Evolutionary conservation across 2,797 vertebrate genomes (phyloP), one percentile per base, ranked within the genome.

Genomic region (Anisognathus igniventris): DNA sequence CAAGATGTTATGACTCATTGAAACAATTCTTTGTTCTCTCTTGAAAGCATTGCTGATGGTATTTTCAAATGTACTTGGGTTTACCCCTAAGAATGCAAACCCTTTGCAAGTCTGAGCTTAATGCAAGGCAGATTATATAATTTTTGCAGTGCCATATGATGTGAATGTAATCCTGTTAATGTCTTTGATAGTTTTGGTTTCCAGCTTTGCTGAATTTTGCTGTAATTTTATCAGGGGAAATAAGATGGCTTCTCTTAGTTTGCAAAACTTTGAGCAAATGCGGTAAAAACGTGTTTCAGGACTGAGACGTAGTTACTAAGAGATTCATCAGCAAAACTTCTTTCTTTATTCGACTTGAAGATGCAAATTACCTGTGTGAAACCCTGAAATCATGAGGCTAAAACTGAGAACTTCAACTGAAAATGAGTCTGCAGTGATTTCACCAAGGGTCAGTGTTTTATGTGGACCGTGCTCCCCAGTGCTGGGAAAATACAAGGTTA

Each of bases 1-100:
- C 83, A 96, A 96, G 95, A 91, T 92, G 35, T 96, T 97, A 95
- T 97, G 97, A 98, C 83, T 97, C 95, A 95, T 89, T 96, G 17
- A 47, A 96, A 92, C 81, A 95, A 97, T 95, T 96, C 96, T 97
- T 98, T 97, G 97, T 98, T 98, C 96, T 86, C 79, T 87, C 76
- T 87, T 97, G 90, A 97, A 98, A 97, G 90, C 39, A 28, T 61
- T 90, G 65, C 72, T 87, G 81, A 88, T 95, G 78, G 57, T 84
- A 88, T 97, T 98, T 97, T 96, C 75, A 96, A 96, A 96, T 93
- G 88, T 88, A 50, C 60, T 92, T 90, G 44, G 66, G 89, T 84
- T 96, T 94, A 95, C 91, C 93, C 72, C 20, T 85, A 77, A 89
- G 91, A 95, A 92, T 93, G 76, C 77, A 96, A 95, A 58, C 39